Base-by-base conservation (phyloP, 2,113 vertebrate genomes). In the Xiphorhynchus elegans region DNA sequence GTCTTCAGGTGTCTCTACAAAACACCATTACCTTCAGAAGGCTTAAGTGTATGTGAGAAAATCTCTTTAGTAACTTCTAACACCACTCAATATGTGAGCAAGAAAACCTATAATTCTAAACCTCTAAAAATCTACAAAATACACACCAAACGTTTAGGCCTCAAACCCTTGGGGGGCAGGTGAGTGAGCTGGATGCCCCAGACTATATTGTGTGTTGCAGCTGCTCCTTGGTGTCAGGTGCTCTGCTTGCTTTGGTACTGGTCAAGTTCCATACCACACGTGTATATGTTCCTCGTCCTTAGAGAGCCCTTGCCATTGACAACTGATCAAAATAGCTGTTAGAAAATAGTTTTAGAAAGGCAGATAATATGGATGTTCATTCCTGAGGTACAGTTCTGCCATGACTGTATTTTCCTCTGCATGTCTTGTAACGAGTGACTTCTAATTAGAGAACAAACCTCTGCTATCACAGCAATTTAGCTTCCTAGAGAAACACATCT, bases 241-340 rank as follows among this genome's bases (percentile, higher is more conserved):
- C 46, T 84, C 46, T 33, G 21, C 31, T 25, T 6, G 31, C 29
- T 59, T 46, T 84, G 68, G 29, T 31, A 28, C 39, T 4, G 5
- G 16, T 28, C 5, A 13, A 10, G 49, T 33, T 87, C 28, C 17
- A 11, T 21, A 5, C 37, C 21, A 16, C 5, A 2, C 11, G 4
- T 0, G 0, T 20, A 28, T 17, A 10, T 1, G 0, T 78, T 60
- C 31, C 18, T 66, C 59, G 74, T 60, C 56, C n/a, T 66, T 25
- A 46, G 64, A 39, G 73, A 90, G 16, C n/a, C 13, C 24, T 74
- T 74, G 62, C 40, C 21, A 4, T 10, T 33, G 37, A 16, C 17
- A 74, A 9, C n/a, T 21, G 63, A 53, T 28, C 44, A 55, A 69
- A 84, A 29, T 0, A 60, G 24, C 55, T 74, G 55, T 24, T 35